These are phyloP conservation scores for Orchesella cincta DNA, from an alignment of 1,140 invertebrate genomes.

Conservation along the genomic window DNA sequence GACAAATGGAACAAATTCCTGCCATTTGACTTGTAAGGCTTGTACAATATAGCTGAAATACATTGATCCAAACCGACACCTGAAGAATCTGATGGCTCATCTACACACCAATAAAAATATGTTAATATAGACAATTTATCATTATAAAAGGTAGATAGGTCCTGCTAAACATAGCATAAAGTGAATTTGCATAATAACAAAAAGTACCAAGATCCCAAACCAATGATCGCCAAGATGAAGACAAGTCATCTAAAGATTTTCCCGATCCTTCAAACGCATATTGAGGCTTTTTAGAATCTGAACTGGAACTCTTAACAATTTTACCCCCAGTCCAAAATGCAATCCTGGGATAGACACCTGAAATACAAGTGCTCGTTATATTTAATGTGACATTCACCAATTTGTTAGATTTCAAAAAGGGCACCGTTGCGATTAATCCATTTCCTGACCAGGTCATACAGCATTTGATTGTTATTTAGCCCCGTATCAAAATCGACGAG, in stretches of 20 bases:
- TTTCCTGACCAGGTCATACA: background rate
- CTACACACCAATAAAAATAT: background rate
- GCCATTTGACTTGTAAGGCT: background rate
- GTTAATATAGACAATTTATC: background rate
- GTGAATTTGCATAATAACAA: too few relatives aligned
- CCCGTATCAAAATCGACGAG: slow-evolving; percentile 11
- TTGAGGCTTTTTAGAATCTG: background rate
- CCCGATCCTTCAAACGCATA: background rate
- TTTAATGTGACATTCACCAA: too few relatives aligned
- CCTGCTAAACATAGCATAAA: too few relatives aligned
- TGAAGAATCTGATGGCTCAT: background rate
- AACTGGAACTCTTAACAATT: background rate
- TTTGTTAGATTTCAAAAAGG: too few relatives aligned
- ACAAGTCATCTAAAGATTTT: background rate
- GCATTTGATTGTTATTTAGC: slow-evolving; percentile 14
- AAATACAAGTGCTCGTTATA: background rate
- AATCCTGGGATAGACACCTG: background rate
- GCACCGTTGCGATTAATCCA: background rate
- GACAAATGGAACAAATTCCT: background rate
- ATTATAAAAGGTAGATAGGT: background rate
- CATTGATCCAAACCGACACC: background rate
- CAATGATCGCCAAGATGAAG: background rate
- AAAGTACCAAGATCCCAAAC: background rate
- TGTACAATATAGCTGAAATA: background rate
- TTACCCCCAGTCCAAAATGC: slow-evolving; percentile 3